Percentiles rank a stretch among this genome's conserved stretches.
Evolutionary conservation across 2,797 vertebrate genomes (phyloP).

Genomic region (Esox masquinongy): DNA sequence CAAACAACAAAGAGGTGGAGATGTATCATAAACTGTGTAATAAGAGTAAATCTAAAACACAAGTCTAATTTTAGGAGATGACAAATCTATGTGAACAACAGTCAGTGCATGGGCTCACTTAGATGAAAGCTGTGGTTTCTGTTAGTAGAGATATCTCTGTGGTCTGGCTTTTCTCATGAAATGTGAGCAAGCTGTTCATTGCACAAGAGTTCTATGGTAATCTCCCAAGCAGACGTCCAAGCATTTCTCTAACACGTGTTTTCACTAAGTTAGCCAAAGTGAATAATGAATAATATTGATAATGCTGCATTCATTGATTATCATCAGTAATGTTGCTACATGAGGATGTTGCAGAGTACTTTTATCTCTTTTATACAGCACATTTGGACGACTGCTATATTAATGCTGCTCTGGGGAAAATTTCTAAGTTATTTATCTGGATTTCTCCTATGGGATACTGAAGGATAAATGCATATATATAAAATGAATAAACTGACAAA

Average conservation of each 20-base stretch:
- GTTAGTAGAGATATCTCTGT: neutral
- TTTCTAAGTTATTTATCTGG: too few species aligned
- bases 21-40: neutral
- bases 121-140: neutral
- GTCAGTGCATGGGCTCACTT: neutral
- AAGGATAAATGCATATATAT: too few species aligned
- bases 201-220: neutral
- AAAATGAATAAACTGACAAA: too few species aligned
- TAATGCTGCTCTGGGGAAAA: too few species aligned
- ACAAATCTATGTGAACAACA: neutral
- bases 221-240: neutral
- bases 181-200: neutral
- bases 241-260: neutral
- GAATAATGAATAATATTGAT: neutral
- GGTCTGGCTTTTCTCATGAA: conserved; percentile 1
- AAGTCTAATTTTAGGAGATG: neutral
- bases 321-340: neutral
- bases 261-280: neutral
- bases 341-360: neutral
- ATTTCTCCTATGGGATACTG: too few species aligned
- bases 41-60: neutral
- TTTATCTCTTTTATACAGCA: neutral
- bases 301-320: neutral
- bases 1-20: neutral
- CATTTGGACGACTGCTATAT: neutral